phyloP scores from a whole-genome alignment of 2,113 vertebrate genomes.

The Octodon degus region DNA sequence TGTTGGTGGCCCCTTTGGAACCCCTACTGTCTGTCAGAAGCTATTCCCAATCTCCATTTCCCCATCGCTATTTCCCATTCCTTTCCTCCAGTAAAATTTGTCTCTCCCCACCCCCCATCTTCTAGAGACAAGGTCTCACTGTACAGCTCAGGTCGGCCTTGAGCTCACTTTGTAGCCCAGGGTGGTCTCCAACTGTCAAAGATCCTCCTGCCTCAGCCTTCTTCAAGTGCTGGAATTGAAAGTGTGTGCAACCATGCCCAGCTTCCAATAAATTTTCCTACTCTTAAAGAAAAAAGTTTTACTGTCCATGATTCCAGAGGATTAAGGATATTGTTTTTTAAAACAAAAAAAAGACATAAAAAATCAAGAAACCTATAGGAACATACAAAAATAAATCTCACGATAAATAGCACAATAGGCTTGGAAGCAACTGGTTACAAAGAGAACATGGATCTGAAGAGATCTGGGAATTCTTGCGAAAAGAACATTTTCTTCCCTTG shows the following conservation, averaged over 20 bases:
- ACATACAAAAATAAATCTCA: neutral
- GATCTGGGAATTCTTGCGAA: neutral
- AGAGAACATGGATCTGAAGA: neutral
- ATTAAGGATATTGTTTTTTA: neutral
- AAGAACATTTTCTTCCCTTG: neutral
- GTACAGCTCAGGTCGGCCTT: too few relatives aligned
- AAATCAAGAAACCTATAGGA: constrained; percentile 5
- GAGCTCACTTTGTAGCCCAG: too few relatives aligned
- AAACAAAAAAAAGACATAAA: neutral
- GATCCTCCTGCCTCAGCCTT: too few relatives aligned
- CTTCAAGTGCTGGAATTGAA: too few relatives aligned
- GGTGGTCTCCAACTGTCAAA: too few relatives aligned
- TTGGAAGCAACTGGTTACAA: neutral
- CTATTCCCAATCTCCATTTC: neutral
- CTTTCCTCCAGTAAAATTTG: neutral
- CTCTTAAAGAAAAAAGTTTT: neutral
- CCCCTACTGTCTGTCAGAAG: neutral
- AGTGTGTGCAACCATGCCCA: too few relatives aligned
- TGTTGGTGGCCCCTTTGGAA: too few relatives aligned
- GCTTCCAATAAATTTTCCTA: neutral
- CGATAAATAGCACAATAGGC: neutral
- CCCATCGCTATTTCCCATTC: neutral
- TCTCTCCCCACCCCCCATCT: too few relatives aligned
- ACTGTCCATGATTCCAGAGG: neutral
- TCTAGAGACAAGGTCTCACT: too few relatives aligned